Evolutionary conservation across 2,888 invertebrate genomes (phyloP).

Genomic region (Scotopteryx bipunctaria): DNA sequence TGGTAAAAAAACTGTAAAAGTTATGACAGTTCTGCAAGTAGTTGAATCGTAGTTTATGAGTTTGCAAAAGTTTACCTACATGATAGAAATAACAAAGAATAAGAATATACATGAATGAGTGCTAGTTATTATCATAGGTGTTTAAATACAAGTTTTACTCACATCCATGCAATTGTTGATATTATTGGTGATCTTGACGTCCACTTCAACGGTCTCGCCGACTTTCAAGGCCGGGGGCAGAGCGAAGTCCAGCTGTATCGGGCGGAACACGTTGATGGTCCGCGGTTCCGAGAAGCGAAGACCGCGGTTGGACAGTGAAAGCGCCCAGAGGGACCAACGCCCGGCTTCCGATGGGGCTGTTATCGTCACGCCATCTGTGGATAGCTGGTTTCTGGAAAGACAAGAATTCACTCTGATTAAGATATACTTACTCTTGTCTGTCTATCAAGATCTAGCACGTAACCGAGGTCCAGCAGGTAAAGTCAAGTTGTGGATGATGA

Average conservation of each 20-base stretch:
- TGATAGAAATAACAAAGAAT: no score
- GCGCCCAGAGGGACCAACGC: constrained; percentile 86
- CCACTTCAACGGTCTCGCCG: constrained; percentile 86
- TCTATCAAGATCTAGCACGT: no score
- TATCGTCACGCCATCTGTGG: constrained; percentile 83
- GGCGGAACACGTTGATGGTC: constrained; percentile 84
- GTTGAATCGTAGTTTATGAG: no score
- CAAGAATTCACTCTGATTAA: neutral
- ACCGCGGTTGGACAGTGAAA: constrained; percentile 80
- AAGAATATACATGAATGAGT: no score
- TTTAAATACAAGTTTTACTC: constrained; percentile 56
- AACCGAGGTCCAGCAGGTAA: no score
- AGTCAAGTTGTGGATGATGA: no score
- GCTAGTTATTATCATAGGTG: no score
- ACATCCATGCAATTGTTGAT: constrained; percentile 88
- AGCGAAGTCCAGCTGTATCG: constrained; percentile 85
- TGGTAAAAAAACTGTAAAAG: no score
- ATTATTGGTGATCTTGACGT: constrained; percentile 87
- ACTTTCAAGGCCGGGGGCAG: constrained; percentile 84
- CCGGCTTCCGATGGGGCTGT: constrained; percentile 85
- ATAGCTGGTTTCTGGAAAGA: constrained; percentile 77
- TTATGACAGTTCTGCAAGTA: no score
- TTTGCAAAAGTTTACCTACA: no score
- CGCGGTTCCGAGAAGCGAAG: constrained; percentile 83
- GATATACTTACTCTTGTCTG: neutral